A percentile compares a stretch with the other conserved stretches of the same genome.
phyloP scores from a whole-genome alignment of 2,797 vertebrate species.

The Harpagifer antarcticus region DNA sequence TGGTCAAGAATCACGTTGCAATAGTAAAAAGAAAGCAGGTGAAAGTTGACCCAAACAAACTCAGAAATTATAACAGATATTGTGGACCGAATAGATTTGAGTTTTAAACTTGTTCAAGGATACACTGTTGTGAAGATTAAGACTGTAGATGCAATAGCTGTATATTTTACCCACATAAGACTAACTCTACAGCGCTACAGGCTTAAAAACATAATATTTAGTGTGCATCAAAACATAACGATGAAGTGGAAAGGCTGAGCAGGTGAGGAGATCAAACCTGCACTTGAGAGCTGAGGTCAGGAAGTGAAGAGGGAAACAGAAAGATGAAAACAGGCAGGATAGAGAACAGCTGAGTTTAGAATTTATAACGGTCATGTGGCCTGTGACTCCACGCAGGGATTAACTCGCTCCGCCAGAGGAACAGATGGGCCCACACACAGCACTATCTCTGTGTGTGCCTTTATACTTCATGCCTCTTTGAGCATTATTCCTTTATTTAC shows the following conservation, averaged over 20 bases:
- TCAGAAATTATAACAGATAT: too few relatives aligned
- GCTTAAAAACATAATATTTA: conserved; percentile 19
- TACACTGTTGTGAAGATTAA: too few relatives aligned
- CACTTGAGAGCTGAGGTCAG: conserved; percentile 56
- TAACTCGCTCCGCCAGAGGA: conserved; percentile 83
- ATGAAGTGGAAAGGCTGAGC: conserved; percentile 32
- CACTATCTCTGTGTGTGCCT: conserved; percentile 71
- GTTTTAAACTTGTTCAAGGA: too few relatives aligned
- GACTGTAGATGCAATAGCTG: too few relatives aligned
- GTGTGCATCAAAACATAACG: conserved; percentile 11
- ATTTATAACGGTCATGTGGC: conserved; percentile 67
- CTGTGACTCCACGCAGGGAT: conserved; percentile 81
- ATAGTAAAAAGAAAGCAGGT: too few relatives aligned
- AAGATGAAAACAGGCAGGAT: conserved; percentile 54
- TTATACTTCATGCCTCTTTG: conserved; percentile 72
- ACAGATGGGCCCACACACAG: conserved; percentile 84
- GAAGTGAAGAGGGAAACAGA: conserved; percentile 30
- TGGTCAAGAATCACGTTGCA: too few relatives aligned
- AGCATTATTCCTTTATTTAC: conserved; percentile 69
- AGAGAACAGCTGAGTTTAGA: conserved; percentile 67
- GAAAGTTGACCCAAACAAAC: too few relatives aligned
- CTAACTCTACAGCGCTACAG: conserved; percentile 1
- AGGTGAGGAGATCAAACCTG: conserved; percentile 29
- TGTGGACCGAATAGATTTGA: too few relatives aligned
- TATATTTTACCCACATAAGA: conserved; percentile 17